Evolutionary conservation across 1,140 invertebrate species (phyloP).

Genomic region (Drosophila baimaii): DNA sequence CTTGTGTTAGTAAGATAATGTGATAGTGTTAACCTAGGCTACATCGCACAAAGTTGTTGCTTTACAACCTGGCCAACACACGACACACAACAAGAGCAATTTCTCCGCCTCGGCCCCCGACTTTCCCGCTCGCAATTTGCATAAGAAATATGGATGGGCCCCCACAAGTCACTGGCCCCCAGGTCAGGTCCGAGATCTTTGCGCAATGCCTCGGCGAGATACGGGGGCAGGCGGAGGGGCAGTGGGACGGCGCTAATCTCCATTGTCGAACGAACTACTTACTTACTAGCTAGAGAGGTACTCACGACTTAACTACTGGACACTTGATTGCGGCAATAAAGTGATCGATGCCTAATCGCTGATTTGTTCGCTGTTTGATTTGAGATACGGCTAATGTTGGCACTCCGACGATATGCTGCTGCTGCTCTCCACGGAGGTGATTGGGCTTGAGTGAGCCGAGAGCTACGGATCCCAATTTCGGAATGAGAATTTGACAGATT

Average conservation of each 20-base stretch:
- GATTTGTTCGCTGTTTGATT: constrained; percentile 25
- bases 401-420: constrained; percentile 2
- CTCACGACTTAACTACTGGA: constrained; percentile 33
- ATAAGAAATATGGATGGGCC: constrained; percentile 9
- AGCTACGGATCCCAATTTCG: not conserved
- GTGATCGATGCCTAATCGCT: constrained; percentile 18
- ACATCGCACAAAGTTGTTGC: not conserved
- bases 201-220: constrained; percentile 1
- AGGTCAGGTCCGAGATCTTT: constrained; percentile 13
- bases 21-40: constrained; percentile 1
- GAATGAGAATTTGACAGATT: constrained; percentile 18
- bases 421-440: not conserved
- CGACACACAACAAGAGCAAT: not conserved
- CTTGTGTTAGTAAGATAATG: constrained; percentile 1
- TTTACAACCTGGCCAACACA: too few relatives aligned
- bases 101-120: not conserved
- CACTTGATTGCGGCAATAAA: constrained; percentile 49
- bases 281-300: constrained; percentile 16
- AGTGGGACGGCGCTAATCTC: constrained; percentile 1
- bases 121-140: constrained; percentile 9
- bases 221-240: not conserved
- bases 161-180: not conserved
- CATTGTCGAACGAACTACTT: constrained; percentile 13
- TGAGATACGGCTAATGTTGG: constrained; percentile 11
- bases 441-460: not conserved